Base-by-base conservation (phyloP, 1,140 invertebrate species). In the Brachionus paranguensis region DNA sequence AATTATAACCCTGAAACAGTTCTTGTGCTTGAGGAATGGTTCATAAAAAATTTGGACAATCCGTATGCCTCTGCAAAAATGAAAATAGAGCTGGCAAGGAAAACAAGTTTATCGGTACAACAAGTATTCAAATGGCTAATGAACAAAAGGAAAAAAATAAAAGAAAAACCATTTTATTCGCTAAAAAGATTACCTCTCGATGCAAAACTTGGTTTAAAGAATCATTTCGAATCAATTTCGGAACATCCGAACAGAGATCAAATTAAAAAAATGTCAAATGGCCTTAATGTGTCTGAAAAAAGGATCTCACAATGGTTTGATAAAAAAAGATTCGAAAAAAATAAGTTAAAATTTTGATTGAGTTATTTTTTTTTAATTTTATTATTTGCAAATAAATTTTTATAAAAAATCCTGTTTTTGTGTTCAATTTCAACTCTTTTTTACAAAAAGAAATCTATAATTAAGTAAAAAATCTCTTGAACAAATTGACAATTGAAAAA, bases 301-400 rank as follows among this genome's bases (percentile, higher is more conserved):
- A 72, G 41, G 17, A 72, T 72, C 37, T 72, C 68, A 41, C 68
- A 72, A 45, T 72, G 33, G 68, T 72, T 72, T 72, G 68, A 41
- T 43, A 43, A 72, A 72, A 72, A 72, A 72, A 72, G 68, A 43
- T 72, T 72, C 37, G 37, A 72, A 72, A 72, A 72, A 72, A 72
- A 72, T 17, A 43, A 43, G 33, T n/a, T 72, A 43, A 72, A 72
- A 72, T 68, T 68, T 68, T 68, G n/a, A 68, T 68, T 68, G 27
- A 41, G 29, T 33, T 68, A n/a, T n/a, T 27, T 41, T 68, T 33
- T 68, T 72, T 72, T 72, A 41, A 72, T 72, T 70, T 27, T 60
- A 60, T 60, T 60, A 60, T 60, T 60, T 60, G 53, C 53, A 60
- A 41, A 41, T 45, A 72, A 72, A 72, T 41, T 41, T 43, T 72